Conservation (phyloP, 2,797 vertebrate genomes). For the Cyclura pinguis region DNA sequence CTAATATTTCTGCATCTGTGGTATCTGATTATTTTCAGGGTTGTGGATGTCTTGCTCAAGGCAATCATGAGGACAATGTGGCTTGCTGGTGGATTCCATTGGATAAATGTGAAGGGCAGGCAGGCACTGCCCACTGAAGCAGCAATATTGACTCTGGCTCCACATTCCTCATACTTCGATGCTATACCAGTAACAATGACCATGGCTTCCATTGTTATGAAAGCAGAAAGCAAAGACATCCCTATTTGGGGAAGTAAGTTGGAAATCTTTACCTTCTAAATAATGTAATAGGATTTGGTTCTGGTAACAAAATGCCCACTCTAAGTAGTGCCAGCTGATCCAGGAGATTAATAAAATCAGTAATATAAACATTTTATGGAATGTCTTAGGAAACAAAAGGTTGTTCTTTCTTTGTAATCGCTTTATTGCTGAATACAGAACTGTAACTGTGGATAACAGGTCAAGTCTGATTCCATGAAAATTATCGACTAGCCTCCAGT, state of each 20-base stretch:
- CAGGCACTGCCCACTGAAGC: constrained; percentile 90
- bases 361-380: neutral
- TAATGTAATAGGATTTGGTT: constrained; percentile 13
- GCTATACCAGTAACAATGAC: constrained; percentile 99
- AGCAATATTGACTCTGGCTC: constrained; percentile 92
- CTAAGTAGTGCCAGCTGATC: neutral
- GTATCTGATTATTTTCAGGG: constrained; percentile 76
- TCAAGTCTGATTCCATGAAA: neutral
- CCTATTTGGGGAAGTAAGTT: constrained; percentile 99
- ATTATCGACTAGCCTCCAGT: neutral
- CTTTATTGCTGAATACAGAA: neutral
- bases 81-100: constrained; percentile 97
- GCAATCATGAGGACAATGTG: constrained; percentile 97
- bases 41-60: constrained; percentile 90
- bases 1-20: constrained; percentile 19
- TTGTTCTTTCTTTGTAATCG: neutral
- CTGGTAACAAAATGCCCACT: constrained; percentile 1
- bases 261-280: constrained; percentile 40
- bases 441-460: neutral
- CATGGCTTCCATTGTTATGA: constrained; percentile 98
- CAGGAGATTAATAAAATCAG: neutral
- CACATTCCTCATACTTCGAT: constrained; percentile 98
- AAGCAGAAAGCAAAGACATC: constrained; percentile 98
- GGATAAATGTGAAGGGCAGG: constrained; percentile 92
- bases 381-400: neutral